A percentile compares a stretch with the other conserved stretches of the same genome.
Evolutionary conservation across 2,888 invertebrate genomes (phyloP).

Genomic region (Athripsodes cinereus): DNA sequence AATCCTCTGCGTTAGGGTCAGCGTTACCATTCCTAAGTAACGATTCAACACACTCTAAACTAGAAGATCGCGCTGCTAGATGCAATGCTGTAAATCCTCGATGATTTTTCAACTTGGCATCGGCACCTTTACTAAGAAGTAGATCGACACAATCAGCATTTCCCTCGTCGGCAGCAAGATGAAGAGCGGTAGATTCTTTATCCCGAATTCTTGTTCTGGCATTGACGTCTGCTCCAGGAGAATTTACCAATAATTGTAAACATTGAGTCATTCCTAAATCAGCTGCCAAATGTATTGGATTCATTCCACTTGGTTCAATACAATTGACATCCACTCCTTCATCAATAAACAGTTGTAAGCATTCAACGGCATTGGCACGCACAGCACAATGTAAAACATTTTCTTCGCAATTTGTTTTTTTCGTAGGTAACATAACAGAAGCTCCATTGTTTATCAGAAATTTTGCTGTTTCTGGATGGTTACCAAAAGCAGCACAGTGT

Average conservation of each 20-base stretch:
- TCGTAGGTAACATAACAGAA: constrained; percentile 61
- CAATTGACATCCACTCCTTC: constrained; percentile 72
- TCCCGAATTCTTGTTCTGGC: constrained; percentile 62
- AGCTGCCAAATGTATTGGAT: constrained; percentile 75
- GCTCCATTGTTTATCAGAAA: constrained; percentile 69
- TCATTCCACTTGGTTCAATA: constrained; percentile 68
- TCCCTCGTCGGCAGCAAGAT: constrained; percentile 84
- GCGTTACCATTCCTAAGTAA: constrained; percentile 68
- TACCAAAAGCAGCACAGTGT: constrained; percentile 87
- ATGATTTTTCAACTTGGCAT: constrained; percentile 67
- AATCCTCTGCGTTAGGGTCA: constrained; percentile 74
- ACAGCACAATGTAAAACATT: constrained; percentile 81
- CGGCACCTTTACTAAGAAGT: constrained; percentile 67
- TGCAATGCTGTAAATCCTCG: constrained; percentile 82
- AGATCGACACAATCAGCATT: constrained; percentile 75
- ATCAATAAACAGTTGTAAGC: constrained; percentile 67
- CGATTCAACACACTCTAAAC: constrained; percentile 74
- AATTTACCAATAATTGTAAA: constrained; percentile 66
- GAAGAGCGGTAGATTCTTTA: constrained; percentile 72
- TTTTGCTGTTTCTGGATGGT: constrained; percentile 73
- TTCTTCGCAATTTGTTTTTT: constrained; percentile 62
- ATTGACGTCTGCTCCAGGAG: constrained; percentile 65
- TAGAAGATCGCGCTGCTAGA: constrained; percentile 73
- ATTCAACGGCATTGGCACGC: constrained; percentile 75
- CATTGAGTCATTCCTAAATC: constrained; percentile 74